Base-by-base conservation (phyloP, 2,888 invertebrate genomes). In the Horisme vitalbata region DNA sequence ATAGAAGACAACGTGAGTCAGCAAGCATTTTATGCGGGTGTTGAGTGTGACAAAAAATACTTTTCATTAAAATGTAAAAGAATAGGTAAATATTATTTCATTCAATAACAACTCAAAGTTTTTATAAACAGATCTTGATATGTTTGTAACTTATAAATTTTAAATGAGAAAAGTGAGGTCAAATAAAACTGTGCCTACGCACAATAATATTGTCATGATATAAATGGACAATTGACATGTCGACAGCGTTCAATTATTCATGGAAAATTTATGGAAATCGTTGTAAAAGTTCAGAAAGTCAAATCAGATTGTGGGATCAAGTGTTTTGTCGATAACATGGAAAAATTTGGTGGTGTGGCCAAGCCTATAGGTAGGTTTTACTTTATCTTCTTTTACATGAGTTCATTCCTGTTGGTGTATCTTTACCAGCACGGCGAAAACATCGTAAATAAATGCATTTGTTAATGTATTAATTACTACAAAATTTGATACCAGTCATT, bases 161-260 rank as follows among this genome's bases (percentile, higher is more conserved):
- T 20, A n/a, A n/a, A n/a, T n/a, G n/a, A n/a, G n/a, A n/a, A n/a
- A n/a, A n/a, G n/a, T n/a, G n/a, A n/a, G n/a, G n/a, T n/a, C n/a
- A n/a, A n/a, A n/a, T n/a, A n/a, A n/a, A n/a, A n/a, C n/a, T n/a
- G n/a, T n/a, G 7, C 8, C 14, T 7, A 41, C 41, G 23, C 20
- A 48, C 41, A 30, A 20, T 46, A 27, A n/a, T n/a, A 41, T 46
- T 46, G 31, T 47, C 36, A 20, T 6, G 23, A 36, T 27, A 11
- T 7, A 46, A 35, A 8, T 46, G 8, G 31, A 39, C 24, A 36
- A 4, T 38, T 49, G 41, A 43, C 52, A 41, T 46, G 33, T 35
- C 24, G 49, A 57, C 52, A 52, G 8, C 2, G 12, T 55, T 68
- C 52, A 65, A 68, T 62, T 66, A 68, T 71, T 71, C 57, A 68